Evolutionary conservation across 2,888 invertebrate species (phyloP).

Genomic region (Amaurobius ferox): DNA sequence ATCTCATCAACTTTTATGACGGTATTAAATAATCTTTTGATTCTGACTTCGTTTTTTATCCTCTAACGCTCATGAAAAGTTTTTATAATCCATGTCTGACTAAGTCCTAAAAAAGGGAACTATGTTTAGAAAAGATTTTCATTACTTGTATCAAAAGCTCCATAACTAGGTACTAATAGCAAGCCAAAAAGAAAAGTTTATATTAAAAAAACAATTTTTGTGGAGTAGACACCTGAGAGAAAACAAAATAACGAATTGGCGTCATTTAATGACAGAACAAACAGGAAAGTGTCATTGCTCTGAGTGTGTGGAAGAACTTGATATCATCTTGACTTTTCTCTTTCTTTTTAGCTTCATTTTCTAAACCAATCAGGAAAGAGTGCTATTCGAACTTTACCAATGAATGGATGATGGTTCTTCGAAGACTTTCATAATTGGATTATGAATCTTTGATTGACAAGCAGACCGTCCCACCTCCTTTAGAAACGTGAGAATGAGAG

Average conservation of each 20-base stretch:
- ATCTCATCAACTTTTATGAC: conserved; percentile 41
- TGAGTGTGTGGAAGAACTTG: conserved; percentile 37
- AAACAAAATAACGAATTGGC: conserved; percentile 28
- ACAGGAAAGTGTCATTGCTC: conserved; percentile 55
- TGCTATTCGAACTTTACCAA: conserved; percentile 29
- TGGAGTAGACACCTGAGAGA: background rate
- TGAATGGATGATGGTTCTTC: conserved; percentile 59
- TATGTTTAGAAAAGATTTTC: conserved; percentile 17
- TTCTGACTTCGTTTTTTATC: conserved; percentile 13
- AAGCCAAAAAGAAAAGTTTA: background rate
- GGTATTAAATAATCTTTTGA: conserved; percentile 23
- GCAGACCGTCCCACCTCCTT: conserved; percentile 25
- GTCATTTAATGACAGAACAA: conserved; percentile 45
- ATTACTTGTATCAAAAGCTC: background rate
- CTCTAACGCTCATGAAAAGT: conserved; percentile 15
- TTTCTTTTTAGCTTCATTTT: conserved; percentile 22
- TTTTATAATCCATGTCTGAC: conserved; percentile 36
- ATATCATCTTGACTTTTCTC: conserved; percentile 33
- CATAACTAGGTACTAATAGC: conserved; percentile 45
- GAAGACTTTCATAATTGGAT: conserved; percentile 51
- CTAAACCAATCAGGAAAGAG: conserved; percentile 34
- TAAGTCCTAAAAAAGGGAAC: conserved; percentile 23
- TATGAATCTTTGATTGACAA: conserved; percentile 49
- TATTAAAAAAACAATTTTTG: too few relatives aligned
- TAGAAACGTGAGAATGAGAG: conserved; percentile 39